Conservation (phyloP, 2,797 vertebrate genomes). For the Xiphophorus birchmanni region DNA sequence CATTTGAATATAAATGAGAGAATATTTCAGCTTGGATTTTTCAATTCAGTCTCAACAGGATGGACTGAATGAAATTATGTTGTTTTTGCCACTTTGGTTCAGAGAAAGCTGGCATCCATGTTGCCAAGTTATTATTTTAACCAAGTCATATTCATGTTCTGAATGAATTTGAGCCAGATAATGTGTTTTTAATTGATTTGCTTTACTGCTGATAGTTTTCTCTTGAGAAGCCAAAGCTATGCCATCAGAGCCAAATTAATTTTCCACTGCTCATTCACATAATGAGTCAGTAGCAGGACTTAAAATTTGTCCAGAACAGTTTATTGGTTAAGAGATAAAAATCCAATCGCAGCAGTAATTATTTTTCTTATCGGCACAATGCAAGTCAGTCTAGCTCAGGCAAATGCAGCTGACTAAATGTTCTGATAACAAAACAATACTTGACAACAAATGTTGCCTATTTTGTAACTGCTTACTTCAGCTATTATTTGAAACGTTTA, state of each 20-base stretch:
- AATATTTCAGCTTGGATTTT: slow-evolving; percentile 38
- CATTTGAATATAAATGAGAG: slow-evolving; percentile 63
- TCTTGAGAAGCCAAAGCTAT: not conserved
- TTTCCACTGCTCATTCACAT: slow-evolving; percentile 1
- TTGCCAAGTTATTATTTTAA: not conserved
- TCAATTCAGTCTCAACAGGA: slow-evolving; percentile 24
- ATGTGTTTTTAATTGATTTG: slow-evolving; percentile 7
- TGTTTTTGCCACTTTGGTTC: slow-evolving; percentile 14
- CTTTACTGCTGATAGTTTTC: not conserved
- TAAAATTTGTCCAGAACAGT: not conserved
- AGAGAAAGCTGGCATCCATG: not conserved
- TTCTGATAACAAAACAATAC: not conserved
- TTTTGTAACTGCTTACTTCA: not conserved
- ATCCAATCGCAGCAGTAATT: not conserved
- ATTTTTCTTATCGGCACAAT: not conserved
- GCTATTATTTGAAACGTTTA: not conserved
- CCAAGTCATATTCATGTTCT: not conserved
- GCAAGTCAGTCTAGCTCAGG: not conserved
- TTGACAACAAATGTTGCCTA: not conserved
- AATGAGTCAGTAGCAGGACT: not conserved
- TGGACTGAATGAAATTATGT: not conserved
- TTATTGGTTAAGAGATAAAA: not conserved
- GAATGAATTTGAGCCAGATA: not conserved
- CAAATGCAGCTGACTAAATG: not conserved
- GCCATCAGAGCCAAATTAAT: not conserved